These are phyloP conservation scores for Pomatostomus ruficeps DNA, from an alignment of 2,113 vertebrate genomes.

Conservation along the genomic window DNA sequence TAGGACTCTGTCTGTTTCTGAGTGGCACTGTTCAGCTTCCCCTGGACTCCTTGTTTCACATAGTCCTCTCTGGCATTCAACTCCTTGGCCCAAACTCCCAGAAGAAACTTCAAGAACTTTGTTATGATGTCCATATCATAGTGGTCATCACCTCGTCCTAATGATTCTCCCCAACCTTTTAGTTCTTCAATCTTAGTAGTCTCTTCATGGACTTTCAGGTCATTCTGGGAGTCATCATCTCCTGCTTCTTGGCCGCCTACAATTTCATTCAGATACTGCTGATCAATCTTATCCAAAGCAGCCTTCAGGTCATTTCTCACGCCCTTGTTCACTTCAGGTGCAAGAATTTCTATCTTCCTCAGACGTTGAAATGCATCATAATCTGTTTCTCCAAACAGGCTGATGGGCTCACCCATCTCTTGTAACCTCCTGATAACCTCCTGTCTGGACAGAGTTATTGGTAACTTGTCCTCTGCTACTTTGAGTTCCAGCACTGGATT, in stretches of 20 bases:
- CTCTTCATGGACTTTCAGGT: constrained; percentile 96
- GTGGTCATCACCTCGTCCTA: constrained; percentile 87
- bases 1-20: constrained; percentile 95
- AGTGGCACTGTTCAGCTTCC: constrained; percentile 92
- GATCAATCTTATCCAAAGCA: constrained; percentile 97
- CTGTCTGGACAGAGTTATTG: constrained; percentile 95
- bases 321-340: constrained; percentile 98
- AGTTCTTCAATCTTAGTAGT: constrained; percentile 97
- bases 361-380: constrained; percentile 95
- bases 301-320: constrained; percentile 96
- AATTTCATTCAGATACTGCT: constrained; percentile 94
- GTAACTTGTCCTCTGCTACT: constrained; percentile 93
- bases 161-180: constrained; percentile 90
- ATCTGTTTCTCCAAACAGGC: constrained; percentile 91
- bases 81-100: constrained; percentile 97
- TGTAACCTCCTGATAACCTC: constrained; percentile 94
- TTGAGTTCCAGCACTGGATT: constrained; percentile 92
- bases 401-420: constrained; percentile 90
- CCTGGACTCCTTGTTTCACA: constrained; percentile 90
- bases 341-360: constrained; percentile 96
- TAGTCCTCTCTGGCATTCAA: constrained; percentile 90
- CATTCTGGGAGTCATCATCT: constrained; percentile 89
- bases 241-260: constrained; percentile 88
- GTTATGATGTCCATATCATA: constrained; percentile 95
- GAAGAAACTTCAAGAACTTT: constrained; percentile 94